phyloP scores from a whole-genome alignment of 2,888 invertebrate genomes.

The Morpho achilles region DNA sequence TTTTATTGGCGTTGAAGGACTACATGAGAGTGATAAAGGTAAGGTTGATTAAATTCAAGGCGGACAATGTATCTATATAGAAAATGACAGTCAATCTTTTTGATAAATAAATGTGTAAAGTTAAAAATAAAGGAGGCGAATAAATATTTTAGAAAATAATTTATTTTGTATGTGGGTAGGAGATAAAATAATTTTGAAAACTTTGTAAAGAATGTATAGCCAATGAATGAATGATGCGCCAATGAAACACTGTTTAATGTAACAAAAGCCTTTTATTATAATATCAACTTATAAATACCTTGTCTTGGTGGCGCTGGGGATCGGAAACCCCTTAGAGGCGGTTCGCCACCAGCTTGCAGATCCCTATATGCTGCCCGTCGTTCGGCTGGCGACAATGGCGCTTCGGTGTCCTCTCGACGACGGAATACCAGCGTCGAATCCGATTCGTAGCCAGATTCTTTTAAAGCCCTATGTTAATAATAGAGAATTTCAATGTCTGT shows the following conservation, averaged over 20 bases:
- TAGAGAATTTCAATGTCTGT: background rate
- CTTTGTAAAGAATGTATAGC: background rate
- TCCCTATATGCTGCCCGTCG: conserved; percentile 91
- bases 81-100: too few species aligned
- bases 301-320: conserved; percentile 88
- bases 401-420: conserved; percentile 83
- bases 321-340: conserved; percentile 93
- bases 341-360: conserved; percentile 96
- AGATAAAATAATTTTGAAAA: background rate
- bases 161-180: too few species aligned
- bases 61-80: too few species aligned
- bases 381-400: conserved; percentile 88
- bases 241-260: background rate
- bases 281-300: conserved; percentile 50
- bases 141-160: too few species aligned
- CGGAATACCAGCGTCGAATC: conserved; percentile 93
- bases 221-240: too few species aligned
- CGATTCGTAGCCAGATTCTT: conserved; percentile 94
- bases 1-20: too few species aligned
- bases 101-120: too few species aligned
- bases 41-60: too few species aligned
- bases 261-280: conserved; percentile 3
- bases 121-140: too few species aligned
- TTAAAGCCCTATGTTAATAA: conserved; percentile 82
- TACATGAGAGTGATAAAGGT: too few species aligned